A percentile compares a stretch with the other conserved stretches of the same genome.
Conservation (phyloP, 2,797 vertebrate genomes). For the Sorex maritimensis region DNA sequence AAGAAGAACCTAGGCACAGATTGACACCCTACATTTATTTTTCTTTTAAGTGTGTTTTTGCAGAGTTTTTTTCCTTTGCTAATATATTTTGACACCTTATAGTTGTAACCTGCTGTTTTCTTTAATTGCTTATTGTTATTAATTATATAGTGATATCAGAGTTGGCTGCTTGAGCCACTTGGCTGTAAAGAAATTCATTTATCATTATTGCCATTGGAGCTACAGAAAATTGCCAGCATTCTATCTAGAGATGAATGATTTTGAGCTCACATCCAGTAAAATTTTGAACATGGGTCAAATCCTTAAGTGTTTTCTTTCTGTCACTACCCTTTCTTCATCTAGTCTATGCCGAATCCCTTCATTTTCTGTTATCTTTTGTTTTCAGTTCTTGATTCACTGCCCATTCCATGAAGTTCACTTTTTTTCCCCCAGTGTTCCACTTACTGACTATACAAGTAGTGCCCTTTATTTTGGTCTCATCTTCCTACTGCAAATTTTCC, state of each 20-base stretch:
- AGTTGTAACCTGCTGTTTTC: slow-evolving; percentile 88
- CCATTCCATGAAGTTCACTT: not conserved
- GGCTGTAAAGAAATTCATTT: slow-evolving; percentile 88
- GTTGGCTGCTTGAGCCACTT: slow-evolving; percentile 88
- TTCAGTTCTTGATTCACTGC: slow-evolving; percentile 19
- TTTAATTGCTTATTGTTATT: slow-evolving; percentile 92
- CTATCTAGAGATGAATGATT: slow-evolving; percentile 84
- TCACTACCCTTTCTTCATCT: not conserved
- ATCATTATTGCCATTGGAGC: slow-evolving; percentile 87
- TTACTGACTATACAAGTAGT: not conserved
- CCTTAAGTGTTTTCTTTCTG: slow-evolving; percentile 65
- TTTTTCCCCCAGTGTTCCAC: not conserved
- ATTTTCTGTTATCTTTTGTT: slow-evolving; percentile 50
- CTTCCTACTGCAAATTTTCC: not conserved
- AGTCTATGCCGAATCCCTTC: not conserved
- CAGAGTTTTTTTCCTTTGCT: slow-evolving; percentile 85
- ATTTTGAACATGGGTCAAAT: slow-evolving; percentile 81
- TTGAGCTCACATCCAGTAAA: slow-evolving; percentile 84
- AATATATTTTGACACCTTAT: slow-evolving; percentile 87
- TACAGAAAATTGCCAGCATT: slow-evolving; percentile 83
- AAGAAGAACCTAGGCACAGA: slow-evolving; percentile 74
- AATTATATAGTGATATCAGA: slow-evolving; percentile 87
- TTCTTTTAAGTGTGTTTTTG: slow-evolving; percentile 78
- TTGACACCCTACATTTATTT: slow-evolving; percentile 75
- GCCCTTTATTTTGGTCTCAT: not conserved